Percentiles rank a stretch among this genome's conserved stretches.
phyloP scores from a whole-genome alignment of 2,113 vertebrate genomes.

The Aptenodytes patagonicus region DNA sequence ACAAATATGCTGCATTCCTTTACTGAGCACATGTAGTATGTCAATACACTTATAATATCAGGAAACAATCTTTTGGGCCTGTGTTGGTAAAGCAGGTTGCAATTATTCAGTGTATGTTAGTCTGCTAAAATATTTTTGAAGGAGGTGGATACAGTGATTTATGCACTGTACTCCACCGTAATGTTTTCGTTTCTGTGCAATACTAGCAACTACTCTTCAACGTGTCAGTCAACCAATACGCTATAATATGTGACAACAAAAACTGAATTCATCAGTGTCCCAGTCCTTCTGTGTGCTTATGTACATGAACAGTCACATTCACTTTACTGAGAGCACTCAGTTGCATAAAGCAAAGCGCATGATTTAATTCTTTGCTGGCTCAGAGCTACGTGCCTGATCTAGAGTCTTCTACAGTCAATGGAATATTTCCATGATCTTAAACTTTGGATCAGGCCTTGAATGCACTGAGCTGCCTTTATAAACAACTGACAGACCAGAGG shows the following conservation, averaged over 20 bases:
- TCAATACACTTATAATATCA: not conserved
- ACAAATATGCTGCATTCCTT: not conserved
- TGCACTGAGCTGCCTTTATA: not conserved
- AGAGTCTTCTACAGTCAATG: conserved; percentile 11
- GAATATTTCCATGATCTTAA: conserved; percentile 25
- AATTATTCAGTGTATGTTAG: not conserved
- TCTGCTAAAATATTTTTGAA: not conserved
- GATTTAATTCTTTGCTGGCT: conserved; percentile 11
- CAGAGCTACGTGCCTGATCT: not conserved
- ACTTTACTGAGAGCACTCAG: not conserved
- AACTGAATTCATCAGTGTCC: not conserved
- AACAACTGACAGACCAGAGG: not conserved
- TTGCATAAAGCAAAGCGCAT: not conserved
- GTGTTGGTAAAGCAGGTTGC: not conserved
- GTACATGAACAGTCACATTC: not conserved
- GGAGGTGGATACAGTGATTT: not conserved
- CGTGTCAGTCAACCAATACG: not conserved
- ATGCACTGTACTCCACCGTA: not conserved
- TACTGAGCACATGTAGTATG: not conserved
- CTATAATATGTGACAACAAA: not conserved
- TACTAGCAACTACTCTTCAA: not conserved
- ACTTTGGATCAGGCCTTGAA: not conserved
- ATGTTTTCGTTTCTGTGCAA: not conserved
- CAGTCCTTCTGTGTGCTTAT: not conserved
- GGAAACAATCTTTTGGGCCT: not conserved